Evolutionary conservation across 2,113 vertebrate species (phyloP).

Genomic region (Cottus gobio): DNA sequence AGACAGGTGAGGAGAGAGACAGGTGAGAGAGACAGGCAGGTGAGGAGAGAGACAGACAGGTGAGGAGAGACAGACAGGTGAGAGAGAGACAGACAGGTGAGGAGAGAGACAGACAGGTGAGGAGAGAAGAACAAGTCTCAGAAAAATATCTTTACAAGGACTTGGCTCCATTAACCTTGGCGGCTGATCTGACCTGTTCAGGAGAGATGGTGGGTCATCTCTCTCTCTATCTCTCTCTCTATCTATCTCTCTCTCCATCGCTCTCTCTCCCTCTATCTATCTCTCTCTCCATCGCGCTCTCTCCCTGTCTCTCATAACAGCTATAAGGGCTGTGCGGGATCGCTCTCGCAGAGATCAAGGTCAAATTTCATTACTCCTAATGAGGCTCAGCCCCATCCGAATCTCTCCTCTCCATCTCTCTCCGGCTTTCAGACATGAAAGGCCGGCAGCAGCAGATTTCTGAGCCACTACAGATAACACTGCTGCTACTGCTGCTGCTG

Average conservation of each 20-base stretch:
- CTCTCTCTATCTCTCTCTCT: neutral
- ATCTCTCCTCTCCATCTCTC: conserved; percentile 35
- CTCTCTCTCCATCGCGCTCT: too few relatives aligned
- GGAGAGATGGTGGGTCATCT: neutral
- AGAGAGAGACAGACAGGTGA: too few relatives aligned
- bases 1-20: too few relatives aligned
- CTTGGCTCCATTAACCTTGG: too few relatives aligned
- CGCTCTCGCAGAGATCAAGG: conserved; percentile 54
- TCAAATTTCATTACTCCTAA: conserved; percentile 61
- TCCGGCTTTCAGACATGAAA: conserved; percentile 49
- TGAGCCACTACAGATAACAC: conserved; percentile 27
- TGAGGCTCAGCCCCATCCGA: conserved; percentile 47
- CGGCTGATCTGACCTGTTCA: conserved; percentile 1
- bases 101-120: too few relatives aligned
- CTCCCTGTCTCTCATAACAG: too few relatives aligned
- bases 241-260: neutral
- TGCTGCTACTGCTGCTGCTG: neutral
- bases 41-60: neutral
- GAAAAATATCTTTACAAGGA: too few relatives aligned
- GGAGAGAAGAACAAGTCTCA: neutral
- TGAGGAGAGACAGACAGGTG: too few relatives aligned
- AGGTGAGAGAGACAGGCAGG: too few relatives aligned
- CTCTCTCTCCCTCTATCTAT: too few relatives aligned
- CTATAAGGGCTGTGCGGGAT: too few relatives aligned
- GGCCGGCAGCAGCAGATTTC: conserved; percentile 33